phyloP scores from a whole-genome alignment of 2,797 vertebrate genomes.

The Mus caroli region DNA sequence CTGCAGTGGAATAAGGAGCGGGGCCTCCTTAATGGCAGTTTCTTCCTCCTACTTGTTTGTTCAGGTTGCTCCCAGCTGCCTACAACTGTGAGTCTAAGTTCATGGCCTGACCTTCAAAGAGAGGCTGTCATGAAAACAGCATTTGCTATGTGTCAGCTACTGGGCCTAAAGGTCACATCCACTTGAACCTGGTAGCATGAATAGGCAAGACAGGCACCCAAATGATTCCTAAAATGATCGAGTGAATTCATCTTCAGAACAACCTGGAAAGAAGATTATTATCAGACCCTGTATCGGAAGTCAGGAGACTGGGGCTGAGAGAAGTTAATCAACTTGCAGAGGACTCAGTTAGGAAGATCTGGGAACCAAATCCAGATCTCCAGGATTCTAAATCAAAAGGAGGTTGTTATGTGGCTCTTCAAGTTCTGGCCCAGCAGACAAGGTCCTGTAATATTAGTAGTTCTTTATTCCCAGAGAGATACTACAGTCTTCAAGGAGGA shows the following conservation, averaged over 20 bases:
- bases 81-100: conserved; percentile 44
- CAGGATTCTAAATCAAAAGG: conserved; percentile 18
- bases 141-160: neutral
- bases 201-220: neutral
- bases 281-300: neutral
- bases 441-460: neutral
- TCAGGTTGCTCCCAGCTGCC: conserved; percentile 35
- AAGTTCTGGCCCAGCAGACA: neutral
- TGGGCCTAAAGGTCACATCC: neutral
- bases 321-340: neutral
- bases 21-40: neutral
- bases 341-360: conserved; percentile 15
- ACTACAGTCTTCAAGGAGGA: neutral
- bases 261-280: conserved; percentile 9
- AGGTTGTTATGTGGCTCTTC: neutral
- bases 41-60: conserved; percentile 12
- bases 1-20: neutral
- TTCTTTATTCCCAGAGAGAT: neutral
- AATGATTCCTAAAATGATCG: neutral
- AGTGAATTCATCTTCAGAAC: conserved; percentile 3
- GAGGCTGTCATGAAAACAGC: neutral
- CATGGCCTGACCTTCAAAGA: conserved; percentile 53
- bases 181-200: neutral
- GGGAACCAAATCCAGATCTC: conserved; percentile 17
- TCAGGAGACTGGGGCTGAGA: conserved; percentile 9